Base-by-base conservation (phyloP, 2,888 invertebrate genomes). In the Euclidia mi region DNA sequence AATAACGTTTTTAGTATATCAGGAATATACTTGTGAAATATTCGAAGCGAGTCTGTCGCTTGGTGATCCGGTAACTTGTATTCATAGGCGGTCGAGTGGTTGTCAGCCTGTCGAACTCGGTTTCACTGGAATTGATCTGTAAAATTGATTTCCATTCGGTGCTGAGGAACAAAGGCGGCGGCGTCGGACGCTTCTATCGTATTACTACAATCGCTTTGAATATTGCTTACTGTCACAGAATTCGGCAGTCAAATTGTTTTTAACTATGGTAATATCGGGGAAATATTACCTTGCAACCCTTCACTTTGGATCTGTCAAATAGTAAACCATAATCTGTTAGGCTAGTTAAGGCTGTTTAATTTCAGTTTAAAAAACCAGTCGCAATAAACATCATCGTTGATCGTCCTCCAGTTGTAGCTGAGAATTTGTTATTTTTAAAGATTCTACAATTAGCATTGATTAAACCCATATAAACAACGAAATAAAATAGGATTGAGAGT, bases 131-230 rank as follows among this genome's bases (percentile, higher is more conserved):
- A 85, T 85, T 84, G 87, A 86, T 85, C 82, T 84, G 84, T 84
- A 79, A 89, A 89, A 89, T 89, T 88, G 86, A 88, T 90, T 89
- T 84, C 77, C 74, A 84, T 83, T 85, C 73, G 68, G 58, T 73
- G 70, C 66, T 78, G 79, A 78, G 76, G 77, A 81, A 85, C 82
- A 84, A 85, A 84, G 82, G 78, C 65, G 45, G 20, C 42, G 65
- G 49, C 9, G 43, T 18, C 32, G 28, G 11, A 3, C 29, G n/a
- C 18, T 40, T n/a, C 2, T 29, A 41, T 41, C 25, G 2, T 12
- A 25, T 41, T 28, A 41, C 10, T 42, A 15, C 10, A 15, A n/a
- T 10, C 10, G n/a, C 15, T 35, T 6, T 14, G 17, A 38, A 3
- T 18, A 20, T n/a, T 28, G 14, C 28, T 12, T 25, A n/a, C 29